phyloP scores from a whole-genome alignment of 2,888 invertebrate species.

The Thereva unica region DNA sequence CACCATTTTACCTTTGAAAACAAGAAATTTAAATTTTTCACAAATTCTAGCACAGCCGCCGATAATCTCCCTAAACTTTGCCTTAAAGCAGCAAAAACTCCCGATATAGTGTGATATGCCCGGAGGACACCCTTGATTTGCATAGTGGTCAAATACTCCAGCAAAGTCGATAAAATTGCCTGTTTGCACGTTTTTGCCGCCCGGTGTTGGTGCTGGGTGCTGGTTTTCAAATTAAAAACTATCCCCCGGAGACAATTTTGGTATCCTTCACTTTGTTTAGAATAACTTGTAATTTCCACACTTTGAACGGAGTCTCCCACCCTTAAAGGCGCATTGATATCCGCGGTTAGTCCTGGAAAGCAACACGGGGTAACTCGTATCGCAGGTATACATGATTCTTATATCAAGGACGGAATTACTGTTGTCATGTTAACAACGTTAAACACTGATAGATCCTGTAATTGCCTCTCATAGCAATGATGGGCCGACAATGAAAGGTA shows the following conservation, averaged over 20 bases:
- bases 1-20: no score
- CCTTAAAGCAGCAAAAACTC: conserved; percentile 13
- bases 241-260: no score
- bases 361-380: neutral
- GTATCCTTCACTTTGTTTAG: no score
- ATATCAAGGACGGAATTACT: conserved; percentile 1
- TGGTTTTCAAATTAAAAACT: no score
- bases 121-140: conserved; percentile 1
- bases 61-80: conserved; percentile 8
- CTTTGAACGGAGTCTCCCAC: no score
- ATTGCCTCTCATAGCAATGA: conserved; percentile 27
- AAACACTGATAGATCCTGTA: conserved; percentile 16
- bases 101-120: conserved; percentile 8
- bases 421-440: conserved; percentile 31
- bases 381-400: neutral
- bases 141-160: conserved; percentile 11
- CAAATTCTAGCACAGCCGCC: no score
- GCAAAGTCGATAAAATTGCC: neutral
- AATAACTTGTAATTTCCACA: no score
- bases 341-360: neutral
- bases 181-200: neutral
- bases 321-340: no score
- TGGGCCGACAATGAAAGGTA: conserved; percentile 24
- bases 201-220: no score
- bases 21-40: no score